phyloP scores from a whole-genome alignment of 2,797 vertebrate species.

The Luscinia megarhynchos region DNA sequence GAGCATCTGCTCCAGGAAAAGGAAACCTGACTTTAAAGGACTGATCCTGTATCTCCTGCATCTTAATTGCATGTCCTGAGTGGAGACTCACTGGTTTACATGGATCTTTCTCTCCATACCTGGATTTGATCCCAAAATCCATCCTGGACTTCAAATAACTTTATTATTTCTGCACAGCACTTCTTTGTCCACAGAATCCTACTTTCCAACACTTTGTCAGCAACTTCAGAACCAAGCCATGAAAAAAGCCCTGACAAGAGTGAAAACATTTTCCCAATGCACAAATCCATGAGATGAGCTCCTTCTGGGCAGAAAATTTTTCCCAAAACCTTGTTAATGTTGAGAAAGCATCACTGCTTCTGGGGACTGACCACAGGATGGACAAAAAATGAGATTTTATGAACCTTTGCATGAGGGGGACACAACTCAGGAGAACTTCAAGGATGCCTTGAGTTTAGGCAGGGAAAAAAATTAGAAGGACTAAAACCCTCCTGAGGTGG shows the following conservation, averaged over 20 bases:
- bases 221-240: neutral
- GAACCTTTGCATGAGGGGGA: accelerated
- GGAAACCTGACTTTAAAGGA: neutral
- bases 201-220: neutral
- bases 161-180: neutral
- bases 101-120: neutral
- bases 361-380: neutral
- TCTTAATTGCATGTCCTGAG: neutral
- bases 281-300: neutral
- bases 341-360: neutral
- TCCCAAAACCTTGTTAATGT: neutral
- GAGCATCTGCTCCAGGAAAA: neutral
- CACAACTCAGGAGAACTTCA: neutral
- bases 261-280: accelerated
- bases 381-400: neutral
- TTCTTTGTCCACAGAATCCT: neutral
- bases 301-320: accelerated
- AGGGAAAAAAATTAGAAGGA: neutral
- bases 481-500: neutral
- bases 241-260: neutral
- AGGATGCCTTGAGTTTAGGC: neutral
- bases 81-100: accelerated
- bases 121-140: neutral
- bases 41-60: neutral
- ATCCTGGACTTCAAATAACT: neutral